Percentiles rank a stretch among this genome's conserved stretches.
These are phyloP conservation scores for Rhopalosiphum maidis DNA, from an alignment of 1,140 invertebrate genomes.

Conservation along the genomic window DNA sequence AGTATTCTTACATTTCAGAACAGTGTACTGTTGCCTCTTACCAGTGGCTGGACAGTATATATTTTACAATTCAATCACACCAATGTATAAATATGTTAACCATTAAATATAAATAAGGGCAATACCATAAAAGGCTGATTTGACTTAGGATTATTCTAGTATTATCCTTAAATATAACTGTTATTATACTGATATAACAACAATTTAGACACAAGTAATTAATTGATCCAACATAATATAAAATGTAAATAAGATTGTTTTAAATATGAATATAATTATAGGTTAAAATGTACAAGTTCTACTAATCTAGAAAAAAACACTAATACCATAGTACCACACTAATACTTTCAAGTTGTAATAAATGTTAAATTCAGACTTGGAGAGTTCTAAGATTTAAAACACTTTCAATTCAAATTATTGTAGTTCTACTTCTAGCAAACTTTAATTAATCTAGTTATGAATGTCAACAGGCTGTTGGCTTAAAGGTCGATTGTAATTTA, in stretches of 20 bases:
- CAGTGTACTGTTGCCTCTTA: neutral
- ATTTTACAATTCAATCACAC: neutral
- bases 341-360: neutral
- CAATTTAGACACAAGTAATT: neutral
- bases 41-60: neutral
- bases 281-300: neutral
- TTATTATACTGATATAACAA: neutral
- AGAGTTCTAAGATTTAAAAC: neutral
- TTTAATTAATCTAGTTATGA: neutral
- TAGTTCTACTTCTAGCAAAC: neutral
- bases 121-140: slow-evolving; percentile 5
- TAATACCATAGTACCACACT: neutral
- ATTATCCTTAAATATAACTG: neutral
- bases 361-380: neutral
- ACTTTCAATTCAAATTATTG: neutral
- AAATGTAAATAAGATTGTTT: neutral
- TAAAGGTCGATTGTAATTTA: neutral
- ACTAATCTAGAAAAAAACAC: neutral
- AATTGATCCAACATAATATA: neutral
- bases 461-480: neutral
- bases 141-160: slow-evolving; percentile 6
- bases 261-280: neutral
- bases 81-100: neutral
- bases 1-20: neutral
- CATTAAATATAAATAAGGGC: slow-evolving; percentile 11